phyloP scores from a whole-genome alignment of 2,113 vertebrate species.

The Micronycteris hirsuta region DNA sequence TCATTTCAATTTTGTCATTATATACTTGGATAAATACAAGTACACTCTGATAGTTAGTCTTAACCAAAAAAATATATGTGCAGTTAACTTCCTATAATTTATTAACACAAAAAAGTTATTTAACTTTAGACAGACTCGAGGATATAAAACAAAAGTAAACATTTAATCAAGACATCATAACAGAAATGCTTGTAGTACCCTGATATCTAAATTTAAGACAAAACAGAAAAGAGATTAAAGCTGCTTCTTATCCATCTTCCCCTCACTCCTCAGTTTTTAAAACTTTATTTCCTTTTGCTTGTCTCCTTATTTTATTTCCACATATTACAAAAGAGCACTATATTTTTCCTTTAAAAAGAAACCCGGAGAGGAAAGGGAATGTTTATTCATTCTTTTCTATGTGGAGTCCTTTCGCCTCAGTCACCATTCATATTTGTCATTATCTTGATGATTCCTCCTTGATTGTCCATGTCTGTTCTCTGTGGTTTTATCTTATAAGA shows the following conservation, averaged over 20 bases:
- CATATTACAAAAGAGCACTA: not conserved
- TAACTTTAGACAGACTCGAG: not conserved
- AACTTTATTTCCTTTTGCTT: not conserved
- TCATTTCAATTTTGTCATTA: not conserved
- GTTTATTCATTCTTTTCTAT: not conserved
- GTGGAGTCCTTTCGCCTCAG: not conserved
- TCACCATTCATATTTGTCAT: constrained; percentile 50
- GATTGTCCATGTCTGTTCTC: constrained; percentile 52
- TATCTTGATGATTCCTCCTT: constrained; percentile 22
- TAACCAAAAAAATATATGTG: not conserved
- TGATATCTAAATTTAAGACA: not conserved
- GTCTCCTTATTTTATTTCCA: not conserved
- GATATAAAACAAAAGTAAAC: not conserved
- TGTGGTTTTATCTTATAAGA: constrained; percentile 64
- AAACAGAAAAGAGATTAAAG: not conserved
- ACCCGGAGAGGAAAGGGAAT: not conserved
- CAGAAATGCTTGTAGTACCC: not conserved
- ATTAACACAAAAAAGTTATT: not conserved
- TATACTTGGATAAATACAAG: not conserved
- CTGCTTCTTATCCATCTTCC: not conserved
- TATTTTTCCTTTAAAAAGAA: constrained; percentile 3
- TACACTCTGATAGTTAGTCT: not conserved
- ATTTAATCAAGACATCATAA: not conserved
- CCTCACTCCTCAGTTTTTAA: not conserved
- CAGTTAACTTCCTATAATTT: not conserved